Percentiles rank a stretch among this genome's conserved stretches.
These are phyloP conservation scores for Lepidurus apus DNA, from an alignment of 1,140 invertebrate genomes.

Conservation along the genomic window DNA sequence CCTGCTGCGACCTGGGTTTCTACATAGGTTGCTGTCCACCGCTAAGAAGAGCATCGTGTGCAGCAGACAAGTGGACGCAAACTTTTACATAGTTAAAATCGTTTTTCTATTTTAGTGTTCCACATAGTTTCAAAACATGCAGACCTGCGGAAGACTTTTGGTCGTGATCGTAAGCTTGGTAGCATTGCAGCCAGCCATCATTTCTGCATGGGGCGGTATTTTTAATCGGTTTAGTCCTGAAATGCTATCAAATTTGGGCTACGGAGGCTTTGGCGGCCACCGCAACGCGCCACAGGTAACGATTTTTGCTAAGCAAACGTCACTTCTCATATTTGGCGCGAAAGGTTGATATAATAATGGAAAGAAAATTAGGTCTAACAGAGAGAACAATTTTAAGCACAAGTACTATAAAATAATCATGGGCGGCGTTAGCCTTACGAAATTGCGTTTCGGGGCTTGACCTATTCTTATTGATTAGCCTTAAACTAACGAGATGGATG, in stretches of 20 bases:
- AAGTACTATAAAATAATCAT: no score
- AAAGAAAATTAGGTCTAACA: no score
- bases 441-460: neutral
- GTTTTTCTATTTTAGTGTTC: neutral
- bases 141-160: neutral
- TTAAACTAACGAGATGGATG: neutral
- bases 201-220: conserved; percentile 64
- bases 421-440: no score
- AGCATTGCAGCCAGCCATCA: neutral
- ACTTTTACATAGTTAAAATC: neutral
- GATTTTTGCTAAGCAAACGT: conserved; percentile 6
- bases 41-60: neutral
- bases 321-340: neutral
- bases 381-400: no score
- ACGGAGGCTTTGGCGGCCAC: conserved; percentile 57
- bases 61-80: neutral
- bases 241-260: conserved; percentile 71
- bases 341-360: no score
- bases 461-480: neutral
- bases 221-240: conserved; percentile 80
- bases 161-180: neutral
- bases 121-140: neutral
- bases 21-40: neutral
- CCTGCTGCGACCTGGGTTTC: neutral
- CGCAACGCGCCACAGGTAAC: conserved; percentile 45